Evolutionary conservation across 2,888 invertebrate genomes (phyloP).

Genomic region (Netelia fuscicornis): DNA sequence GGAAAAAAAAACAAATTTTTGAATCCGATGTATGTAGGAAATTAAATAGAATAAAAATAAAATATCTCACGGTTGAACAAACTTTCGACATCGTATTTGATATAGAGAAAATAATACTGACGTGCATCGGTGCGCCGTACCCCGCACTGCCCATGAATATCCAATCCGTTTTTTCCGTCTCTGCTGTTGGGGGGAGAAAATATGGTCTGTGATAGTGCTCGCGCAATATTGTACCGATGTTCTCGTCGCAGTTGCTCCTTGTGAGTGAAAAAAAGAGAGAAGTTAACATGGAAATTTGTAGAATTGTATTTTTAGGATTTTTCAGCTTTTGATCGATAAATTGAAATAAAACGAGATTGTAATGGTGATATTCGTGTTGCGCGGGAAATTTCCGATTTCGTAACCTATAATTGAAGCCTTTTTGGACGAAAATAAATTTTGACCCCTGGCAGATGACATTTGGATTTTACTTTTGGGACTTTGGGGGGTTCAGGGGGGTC

Average conservation of each 20-base stretch:
- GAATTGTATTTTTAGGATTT: not conserved
- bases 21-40: too few relatives aligned
- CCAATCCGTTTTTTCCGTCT: conserved; percentile 97
- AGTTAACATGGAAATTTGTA: not conserved
- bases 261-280: conserved; percentile 11
- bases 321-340: too few relatives aligned
- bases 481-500: too few relatives aligned
- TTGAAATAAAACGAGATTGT: too few relatives aligned
- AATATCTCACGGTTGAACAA: too few relatives aligned
- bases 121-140: conserved; percentile 98
- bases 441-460: too few relatives aligned
- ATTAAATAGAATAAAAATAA: too few relatives aligned
- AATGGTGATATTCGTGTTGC: too few relatives aligned
- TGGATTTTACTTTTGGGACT: too few relatives aligned
- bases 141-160: conserved; percentile 98
- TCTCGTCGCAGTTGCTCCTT: conserved; percentile 97
- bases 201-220: conserved; percentile 94
- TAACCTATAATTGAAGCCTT: too few relatives aligned
- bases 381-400: too few relatives aligned
- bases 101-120: conserved; percentile 85
- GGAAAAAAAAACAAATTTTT: conserved; percentile 71
- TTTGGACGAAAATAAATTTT: too few relatives aligned
- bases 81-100: not conserved
- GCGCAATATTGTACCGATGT: conserved; percentile 91
- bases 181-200: conserved; percentile 94